Conservation (phyloP, 2,797 vertebrate genomes). For the Notolepis coatsorum region DNA sequence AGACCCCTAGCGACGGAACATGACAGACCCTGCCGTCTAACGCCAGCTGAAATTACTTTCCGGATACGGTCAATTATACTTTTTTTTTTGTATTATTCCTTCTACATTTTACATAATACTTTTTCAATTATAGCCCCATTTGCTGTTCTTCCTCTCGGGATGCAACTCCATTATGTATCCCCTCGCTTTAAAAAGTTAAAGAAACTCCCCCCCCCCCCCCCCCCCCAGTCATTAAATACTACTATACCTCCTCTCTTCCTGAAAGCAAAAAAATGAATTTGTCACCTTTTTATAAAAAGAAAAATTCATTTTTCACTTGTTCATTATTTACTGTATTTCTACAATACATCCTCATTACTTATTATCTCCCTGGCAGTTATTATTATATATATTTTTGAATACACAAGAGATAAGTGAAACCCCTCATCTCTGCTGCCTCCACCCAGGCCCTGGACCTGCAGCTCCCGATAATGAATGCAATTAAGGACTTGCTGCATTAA, state of each 20-base stretch:
- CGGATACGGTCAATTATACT: slow-evolving; percentile 33
- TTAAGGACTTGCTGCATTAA: slow-evolving; percentile 78
- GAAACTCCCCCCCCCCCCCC: slow-evolving; percentile 65
- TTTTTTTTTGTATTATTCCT: background rate
- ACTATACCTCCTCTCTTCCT: slow-evolving; percentile 66
- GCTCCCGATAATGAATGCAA: slow-evolving; percentile 85
- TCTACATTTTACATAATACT: slow-evolving; percentile 40
- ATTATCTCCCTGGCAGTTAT: slow-evolving; percentile 79
- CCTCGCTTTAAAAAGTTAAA: slow-evolving; percentile 54
- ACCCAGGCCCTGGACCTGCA: slow-evolving; percentile 78
- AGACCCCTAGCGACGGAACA: too few relatives aligned
- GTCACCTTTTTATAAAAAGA: too few relatives aligned
- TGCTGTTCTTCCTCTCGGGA: slow-evolving; percentile 56
- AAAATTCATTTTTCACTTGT: slow-evolving; percentile 67
- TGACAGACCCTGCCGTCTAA: slow-evolving; percentile 14
- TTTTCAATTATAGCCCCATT: slow-evolving; percentile 67
- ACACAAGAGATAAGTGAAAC: slow-evolving; percentile 83
- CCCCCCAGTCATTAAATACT: slow-evolving; percentile 60
- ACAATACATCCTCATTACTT: slow-evolving; percentile 78
- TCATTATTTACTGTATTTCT: slow-evolving; percentile 74
- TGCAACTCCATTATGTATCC: slow-evolving; percentile 64
- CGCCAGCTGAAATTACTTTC: slow-evolving; percentile 15
- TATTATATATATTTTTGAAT: slow-evolving; percentile 80
- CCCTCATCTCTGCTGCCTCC: slow-evolving; percentile 74
- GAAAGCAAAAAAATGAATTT: slow-evolving; percentile 68